A percentile compares a stretch with the other conserved stretches of the same genome.
Evolutionary conservation across 1,140 invertebrate species (phyloP).

Genomic region (Micrasema minimum): DNA sequence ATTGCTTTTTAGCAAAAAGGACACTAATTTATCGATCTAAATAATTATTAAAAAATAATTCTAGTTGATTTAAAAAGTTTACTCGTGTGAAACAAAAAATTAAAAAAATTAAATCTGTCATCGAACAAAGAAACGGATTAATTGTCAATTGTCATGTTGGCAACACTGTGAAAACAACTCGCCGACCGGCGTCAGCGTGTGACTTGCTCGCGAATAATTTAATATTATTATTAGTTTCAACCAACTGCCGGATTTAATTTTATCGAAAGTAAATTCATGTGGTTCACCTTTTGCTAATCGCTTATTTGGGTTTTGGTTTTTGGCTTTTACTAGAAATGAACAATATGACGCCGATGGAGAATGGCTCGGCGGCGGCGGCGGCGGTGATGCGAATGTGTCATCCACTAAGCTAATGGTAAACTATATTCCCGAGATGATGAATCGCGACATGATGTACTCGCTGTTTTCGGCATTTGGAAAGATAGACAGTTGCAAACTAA

Average conservation of each 20-base stretch:
- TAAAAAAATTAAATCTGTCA: constrained; percentile 40
- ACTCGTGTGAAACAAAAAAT: constrained; percentile 26
- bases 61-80: too few species aligned
- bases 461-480: constrained; percentile 66
- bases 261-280: constrained; percentile 16
- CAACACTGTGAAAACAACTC: constrained; percentile 47
- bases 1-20: too few species aligned
- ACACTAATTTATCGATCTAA: too few species aligned
- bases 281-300: constrained; percentile 7
- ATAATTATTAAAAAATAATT: too few species aligned
- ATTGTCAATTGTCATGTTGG: constrained; percentile 17
- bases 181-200: constrained; percentile 45
- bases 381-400: constrained; percentile 67
- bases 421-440: constrained; percentile 67
- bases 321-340: constrained; percentile 29
- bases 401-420: constrained; percentile 68
- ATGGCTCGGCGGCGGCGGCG: constrained; percentile 65
- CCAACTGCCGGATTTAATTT: neutral
- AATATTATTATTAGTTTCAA: constrained; percentile 13
- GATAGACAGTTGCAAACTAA: constrained; percentile 65
- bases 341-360: constrained; percentile 57
- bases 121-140: constrained; percentile 43
- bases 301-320: constrained; percentile 9
- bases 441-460: constrained; percentile 66
- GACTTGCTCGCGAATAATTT: constrained; percentile 28